Percentiles rank a stretch among this genome's conserved stretches.
Conservation (phyloP, 1,140 invertebrate genomes). For the Drosophila insularis region DNA sequence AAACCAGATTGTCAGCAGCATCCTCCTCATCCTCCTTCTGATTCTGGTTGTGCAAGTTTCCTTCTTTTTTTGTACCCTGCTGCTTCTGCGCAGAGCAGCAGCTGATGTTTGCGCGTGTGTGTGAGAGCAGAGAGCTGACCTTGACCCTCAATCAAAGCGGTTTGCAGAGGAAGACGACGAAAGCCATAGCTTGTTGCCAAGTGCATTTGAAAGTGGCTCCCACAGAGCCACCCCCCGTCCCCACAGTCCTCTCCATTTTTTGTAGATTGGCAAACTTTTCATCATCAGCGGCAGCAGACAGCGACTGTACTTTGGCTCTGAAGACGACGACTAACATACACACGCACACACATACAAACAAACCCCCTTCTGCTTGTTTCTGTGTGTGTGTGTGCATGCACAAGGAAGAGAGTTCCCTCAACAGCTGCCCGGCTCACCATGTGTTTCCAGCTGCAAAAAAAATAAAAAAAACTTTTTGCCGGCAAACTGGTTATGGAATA, state of each 20-base stretch:
- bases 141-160: constrained; percentile 74
- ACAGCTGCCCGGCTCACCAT: constrained; percentile 53
- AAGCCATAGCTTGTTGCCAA: constrained; percentile 67
- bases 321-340: constrained; percentile 16
- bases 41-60: constrained; percentile 16
- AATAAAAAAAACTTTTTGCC: constrained; percentile 30
- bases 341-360: constrained; percentile 7
- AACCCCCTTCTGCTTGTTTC: constrained; percentile 2
- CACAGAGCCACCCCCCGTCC: constrained; percentile 22
- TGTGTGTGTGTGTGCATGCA: constrained; percentile 10
- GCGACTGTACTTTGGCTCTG: constrained; percentile 22
- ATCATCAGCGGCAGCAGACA: background rate
- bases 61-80: constrained; percentile 24
- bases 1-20: constrained; percentile 2
- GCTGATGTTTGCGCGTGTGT: constrained; percentile 52
- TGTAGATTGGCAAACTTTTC: constrained; percentile 19
- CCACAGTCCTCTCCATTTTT: background rate
- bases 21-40: background rate
- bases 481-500: constrained; percentile 46
- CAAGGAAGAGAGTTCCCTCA: constrained; percentile 33
- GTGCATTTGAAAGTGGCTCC: constrained; percentile 49
- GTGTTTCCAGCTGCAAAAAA: constrained; percentile 50
- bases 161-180: constrained; percentile 23
- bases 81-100: constrained; percentile 74
- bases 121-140: constrained; percentile 59